Evolutionary conservation across 92 coral and sea anemone genomes (phyloP).

Genomic region (Chrysogorgia sp.): DNA sequence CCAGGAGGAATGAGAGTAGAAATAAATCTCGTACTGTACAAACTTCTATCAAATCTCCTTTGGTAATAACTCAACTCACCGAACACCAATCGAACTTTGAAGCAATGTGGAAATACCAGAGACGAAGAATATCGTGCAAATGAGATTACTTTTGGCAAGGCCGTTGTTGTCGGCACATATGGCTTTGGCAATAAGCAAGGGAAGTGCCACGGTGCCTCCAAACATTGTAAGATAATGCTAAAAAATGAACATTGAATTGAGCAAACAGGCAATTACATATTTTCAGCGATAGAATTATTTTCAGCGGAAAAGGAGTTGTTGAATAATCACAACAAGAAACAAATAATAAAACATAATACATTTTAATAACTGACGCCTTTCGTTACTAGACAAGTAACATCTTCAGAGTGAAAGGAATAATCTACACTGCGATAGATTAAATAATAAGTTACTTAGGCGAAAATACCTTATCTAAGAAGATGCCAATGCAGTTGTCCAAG

Average conservation of each 20-base stretch:
- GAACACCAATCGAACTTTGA: slow-evolving; percentile 57
- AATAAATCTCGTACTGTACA: too few species aligned
- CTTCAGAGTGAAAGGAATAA: too few species aligned
- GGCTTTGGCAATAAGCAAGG: slow-evolving; percentile 43
- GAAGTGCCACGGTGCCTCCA: slow-evolving; percentile 62
- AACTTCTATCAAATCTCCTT: too few species aligned
- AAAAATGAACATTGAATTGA: background rate
- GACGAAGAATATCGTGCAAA: slow-evolving; percentile 61
- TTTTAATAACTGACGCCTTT: too few species aligned
- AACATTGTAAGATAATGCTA: slow-evolving; percentile 67
- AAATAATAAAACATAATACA: too few species aligned
- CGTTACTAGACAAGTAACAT: too few species aligned
- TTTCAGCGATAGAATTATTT: background rate
- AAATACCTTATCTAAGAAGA: too few species aligned
- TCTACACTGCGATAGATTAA: too few species aligned
- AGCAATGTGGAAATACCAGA: slow-evolving; percentile 61
- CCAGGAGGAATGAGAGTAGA: too few species aligned
- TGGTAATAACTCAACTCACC: slow-evolving; percentile 29
- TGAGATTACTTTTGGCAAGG: slow-evolving; percentile 58
- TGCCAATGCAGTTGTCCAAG: too few species aligned
- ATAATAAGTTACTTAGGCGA: too few species aligned
- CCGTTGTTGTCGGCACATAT: slow-evolving; percentile 50
- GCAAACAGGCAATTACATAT: background rate
- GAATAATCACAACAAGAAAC: too few species aligned
- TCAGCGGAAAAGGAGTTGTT: background rate